These are phyloP conservation scores for Stichopus horrens DNA, from an alignment of 53 echinoderm and acorn worm genomes.

Conservation along the genomic window DNA sequence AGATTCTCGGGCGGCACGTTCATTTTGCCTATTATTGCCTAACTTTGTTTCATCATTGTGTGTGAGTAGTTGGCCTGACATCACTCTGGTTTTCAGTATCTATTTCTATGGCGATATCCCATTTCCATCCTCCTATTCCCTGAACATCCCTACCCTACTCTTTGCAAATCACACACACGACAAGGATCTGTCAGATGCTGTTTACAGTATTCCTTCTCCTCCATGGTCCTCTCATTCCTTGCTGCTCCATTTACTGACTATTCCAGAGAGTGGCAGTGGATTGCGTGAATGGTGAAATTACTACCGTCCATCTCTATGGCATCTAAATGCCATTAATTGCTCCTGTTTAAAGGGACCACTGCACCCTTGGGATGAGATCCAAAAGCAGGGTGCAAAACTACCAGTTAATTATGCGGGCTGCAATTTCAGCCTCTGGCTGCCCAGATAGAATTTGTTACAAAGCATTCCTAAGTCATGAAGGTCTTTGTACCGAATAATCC, in stretches of 20 bases:
- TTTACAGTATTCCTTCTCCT: no score
- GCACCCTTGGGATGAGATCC: background rate
- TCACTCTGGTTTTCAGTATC: no score
- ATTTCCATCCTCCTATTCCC: no score
- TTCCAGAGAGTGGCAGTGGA: no score
- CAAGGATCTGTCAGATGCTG: background rate
- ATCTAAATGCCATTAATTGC: background rate
- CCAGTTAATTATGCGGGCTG: background rate
- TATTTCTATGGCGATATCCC: no score
- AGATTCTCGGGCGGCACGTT: no score
- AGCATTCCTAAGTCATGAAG: background rate
- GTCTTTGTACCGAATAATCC: no score
- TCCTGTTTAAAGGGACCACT: background rate
- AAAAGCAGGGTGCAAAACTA: background rate
- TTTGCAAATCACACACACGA: background rate
- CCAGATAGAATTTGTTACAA: background rate
- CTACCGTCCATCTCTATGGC: background rate
- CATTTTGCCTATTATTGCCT: no score
- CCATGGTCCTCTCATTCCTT: no score
- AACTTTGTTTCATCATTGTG: no score
- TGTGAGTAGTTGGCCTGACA: no score
- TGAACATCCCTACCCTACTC: background rate
- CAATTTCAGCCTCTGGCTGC: constrained; percentile 25
- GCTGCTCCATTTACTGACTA: no score
- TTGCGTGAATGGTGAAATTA: background rate